These are phyloP conservation scores for Microplitis demolitor DNA, from an alignment of 1,140 invertebrate genomes.

Conservation along the genomic window DNA sequence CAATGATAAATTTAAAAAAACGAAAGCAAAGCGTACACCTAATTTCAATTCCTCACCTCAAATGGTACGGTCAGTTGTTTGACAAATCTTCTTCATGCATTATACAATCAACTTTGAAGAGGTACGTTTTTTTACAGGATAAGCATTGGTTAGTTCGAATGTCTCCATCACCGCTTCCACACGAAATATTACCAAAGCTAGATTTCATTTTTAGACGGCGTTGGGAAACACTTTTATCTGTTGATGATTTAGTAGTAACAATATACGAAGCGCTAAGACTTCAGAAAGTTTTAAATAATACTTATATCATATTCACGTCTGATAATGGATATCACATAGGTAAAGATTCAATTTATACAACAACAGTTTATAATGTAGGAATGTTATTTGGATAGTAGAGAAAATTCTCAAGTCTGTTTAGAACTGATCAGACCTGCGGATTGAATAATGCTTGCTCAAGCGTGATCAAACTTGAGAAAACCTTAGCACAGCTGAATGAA, in stretches of 20 bases:
- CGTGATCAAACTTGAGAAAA: too few species aligned
- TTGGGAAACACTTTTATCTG: conserved; percentile 80
- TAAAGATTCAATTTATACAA: conserved; percentile 38
- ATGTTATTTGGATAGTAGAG: too few species aligned
- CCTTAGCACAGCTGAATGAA: too few species aligned
- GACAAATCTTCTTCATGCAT: too few species aligned
- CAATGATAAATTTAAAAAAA: conserved; percentile 64
- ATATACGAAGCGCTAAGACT: conserved; percentile 66
- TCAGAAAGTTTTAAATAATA: conserved; percentile 68
- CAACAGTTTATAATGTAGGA: not conserved
- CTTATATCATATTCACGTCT: conserved; percentile 83
- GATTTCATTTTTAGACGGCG: conserved; percentile 73
- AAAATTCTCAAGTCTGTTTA: too few species aligned
- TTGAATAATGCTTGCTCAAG: too few species aligned
- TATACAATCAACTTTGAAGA: conserved; percentile 20
- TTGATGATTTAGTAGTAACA: conserved; percentile 81
- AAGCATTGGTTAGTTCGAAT: conserved; percentile 81
- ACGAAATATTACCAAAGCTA: conserved; percentile 63
- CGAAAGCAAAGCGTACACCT: conserved; percentile 69
- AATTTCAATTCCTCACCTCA: conserved; percentile 72
- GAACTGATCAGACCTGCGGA: too few species aligned
- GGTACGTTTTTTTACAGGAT: conserved; percentile 59
- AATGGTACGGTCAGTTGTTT: conserved; percentile 43
- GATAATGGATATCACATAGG: conserved; percentile 91
- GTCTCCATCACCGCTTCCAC: conserved; percentile 68